Conservation (phyloP, 1,140 invertebrate genomes). For the Arion vulgaris region DNA sequence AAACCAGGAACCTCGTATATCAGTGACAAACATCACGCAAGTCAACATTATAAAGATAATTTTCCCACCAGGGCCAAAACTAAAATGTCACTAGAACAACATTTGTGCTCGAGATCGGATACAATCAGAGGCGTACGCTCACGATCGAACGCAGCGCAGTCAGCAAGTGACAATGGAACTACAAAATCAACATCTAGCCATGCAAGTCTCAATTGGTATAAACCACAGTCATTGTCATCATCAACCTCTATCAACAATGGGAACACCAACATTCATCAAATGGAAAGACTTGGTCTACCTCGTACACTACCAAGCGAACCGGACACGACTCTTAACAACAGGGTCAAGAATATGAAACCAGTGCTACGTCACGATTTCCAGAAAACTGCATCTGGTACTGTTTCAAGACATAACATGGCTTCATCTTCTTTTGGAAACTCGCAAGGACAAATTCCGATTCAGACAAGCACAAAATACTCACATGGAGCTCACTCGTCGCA, state of each 20-base stretch:
- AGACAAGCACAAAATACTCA: neutral
- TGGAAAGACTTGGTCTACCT: neutral
- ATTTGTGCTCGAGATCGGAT: neutral
- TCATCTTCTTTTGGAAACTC: neutral
- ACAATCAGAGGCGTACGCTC: neutral
- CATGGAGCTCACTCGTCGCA: neutral
- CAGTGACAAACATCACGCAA: neutral
- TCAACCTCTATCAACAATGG: neutral
- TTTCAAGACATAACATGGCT: neutral
- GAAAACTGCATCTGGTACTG: neutral
- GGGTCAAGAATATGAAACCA: neutral
- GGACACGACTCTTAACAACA: neutral
- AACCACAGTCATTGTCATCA: slow-evolving; percentile 2
- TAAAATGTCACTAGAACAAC: neutral
- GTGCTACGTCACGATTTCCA: neutral
- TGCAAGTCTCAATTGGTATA: slow-evolving; percentile 18
- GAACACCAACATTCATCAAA: neutral
- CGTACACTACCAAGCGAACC: neutral
- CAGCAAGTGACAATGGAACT: neutral
- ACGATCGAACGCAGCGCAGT: neutral
- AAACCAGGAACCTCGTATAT: neutral
- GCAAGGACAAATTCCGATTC: neutral
- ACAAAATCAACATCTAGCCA: slow-evolving; percentile 1
- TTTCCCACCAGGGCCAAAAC: neutral
- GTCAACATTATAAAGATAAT: neutral